Base-by-base conservation (phyloP, 2,797 vertebrate species). In the Rallus crepitans region DNA sequence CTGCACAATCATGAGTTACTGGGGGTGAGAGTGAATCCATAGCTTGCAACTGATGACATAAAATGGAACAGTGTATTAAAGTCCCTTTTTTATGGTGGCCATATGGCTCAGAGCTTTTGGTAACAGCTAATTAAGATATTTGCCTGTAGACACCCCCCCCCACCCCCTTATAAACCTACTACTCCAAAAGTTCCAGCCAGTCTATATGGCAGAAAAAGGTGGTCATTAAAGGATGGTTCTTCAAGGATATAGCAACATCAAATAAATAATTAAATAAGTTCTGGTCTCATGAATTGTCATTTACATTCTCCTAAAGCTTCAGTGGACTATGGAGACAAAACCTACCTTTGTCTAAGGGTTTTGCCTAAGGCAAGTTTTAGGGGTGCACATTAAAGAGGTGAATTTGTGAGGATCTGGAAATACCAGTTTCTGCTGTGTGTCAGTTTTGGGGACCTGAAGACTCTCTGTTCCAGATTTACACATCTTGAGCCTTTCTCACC, bases 11-110 rank as follows among this genome's bases (percentile, higher is more conserved):
- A 42, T 37, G 84, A 85, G 84, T 95, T 94, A 35, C 91, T 59
- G 82, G 81, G 93, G 89, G 95, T 96, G 94, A 93, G 87, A 96
- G 96, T 91, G 94, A 94, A 96, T 96, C 95, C 91, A 89, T 68
- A 68, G 91, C 94, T 92, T 27, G 93, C 89, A 89, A 94, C 87
- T 13, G 90, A 84, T 66, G 95, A 91, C 92, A 97, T 92, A 70
- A 97, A 97, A 65, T 94, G 97, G 94, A 94, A 56, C 78, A 93
- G 81, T 82, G 69, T 37, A 89, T 96, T 90, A 86, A 93, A 95
- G 82, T 84, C 87, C 84, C 91, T 76, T 93, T 95, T 96, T 97
- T 95, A 92, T 87, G 68, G 87, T 92, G 93, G 76, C 94, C 88
- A 77, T 92, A 89, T 94, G 88, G 94, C 89, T 96, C 81, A 59